Evolutionary conservation across 64 coral and sea anemone genomes (phyloP).

Genomic region (Montipora capricornis): DNA sequence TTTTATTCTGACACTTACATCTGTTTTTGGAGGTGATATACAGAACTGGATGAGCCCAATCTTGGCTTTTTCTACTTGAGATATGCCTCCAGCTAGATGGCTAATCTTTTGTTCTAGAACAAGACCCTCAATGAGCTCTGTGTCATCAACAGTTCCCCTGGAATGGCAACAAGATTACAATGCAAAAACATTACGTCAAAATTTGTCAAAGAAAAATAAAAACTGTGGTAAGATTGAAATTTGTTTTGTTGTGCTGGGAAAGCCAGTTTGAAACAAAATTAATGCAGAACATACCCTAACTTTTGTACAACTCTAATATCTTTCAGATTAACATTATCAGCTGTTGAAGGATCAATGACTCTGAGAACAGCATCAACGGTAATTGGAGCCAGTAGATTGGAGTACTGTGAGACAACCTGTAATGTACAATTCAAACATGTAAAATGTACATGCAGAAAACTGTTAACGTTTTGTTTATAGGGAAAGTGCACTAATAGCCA

Average conservation of each 20-base stretch:
- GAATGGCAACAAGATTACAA: constrained; percentile 12
- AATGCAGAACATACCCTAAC: constrained; percentile 75
- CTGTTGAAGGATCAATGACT: constrained; percentile 93
- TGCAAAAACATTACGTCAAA: no score
- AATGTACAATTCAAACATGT: constrained; percentile 1
- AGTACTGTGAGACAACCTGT: constrained; percentile 99
- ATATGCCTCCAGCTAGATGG: constrained; percentile 97
- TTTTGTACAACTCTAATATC: constrained; percentile 96
- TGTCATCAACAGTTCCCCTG: constrained; percentile 98
- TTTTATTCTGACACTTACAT: constrained; percentile 73
- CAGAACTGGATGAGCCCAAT: constrained; percentile 99
- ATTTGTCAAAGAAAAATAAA: neutral
- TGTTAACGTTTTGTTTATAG: no score
- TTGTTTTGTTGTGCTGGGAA: neutral
- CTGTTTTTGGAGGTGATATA: constrained; percentile 97
- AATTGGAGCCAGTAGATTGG: constrained; percentile 96
- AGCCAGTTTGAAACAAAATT: neutral
- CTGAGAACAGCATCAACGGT: constrained; percentile 96
- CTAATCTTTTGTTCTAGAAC: constrained; percentile 98
- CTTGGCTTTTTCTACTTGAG: constrained; percentile 96
- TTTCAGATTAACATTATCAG: constrained; percentile 94
- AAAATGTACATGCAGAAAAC: neutral
- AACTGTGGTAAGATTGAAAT: neutral
- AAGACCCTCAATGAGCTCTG: constrained; percentile 95
- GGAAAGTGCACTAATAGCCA: no score